Evolutionary conservation across 2,888 invertebrate genomes (phyloP).

Genomic region (Ennomos fuscantarius): DNA sequence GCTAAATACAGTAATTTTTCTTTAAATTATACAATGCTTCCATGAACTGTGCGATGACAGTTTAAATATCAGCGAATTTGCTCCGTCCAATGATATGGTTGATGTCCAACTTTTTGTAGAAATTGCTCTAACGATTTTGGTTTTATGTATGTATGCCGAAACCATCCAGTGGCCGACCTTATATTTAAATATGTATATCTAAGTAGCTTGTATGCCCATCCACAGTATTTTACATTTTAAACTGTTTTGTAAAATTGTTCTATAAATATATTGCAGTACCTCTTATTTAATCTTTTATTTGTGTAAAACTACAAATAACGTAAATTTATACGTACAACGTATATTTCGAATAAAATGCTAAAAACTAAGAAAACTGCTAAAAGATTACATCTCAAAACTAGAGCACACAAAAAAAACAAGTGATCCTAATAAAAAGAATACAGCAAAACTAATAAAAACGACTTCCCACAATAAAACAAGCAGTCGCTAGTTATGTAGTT

Average conservation of each 20-base stretch:
- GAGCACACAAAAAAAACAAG: background rate
- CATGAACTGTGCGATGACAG: slow-evolving; percentile 51
- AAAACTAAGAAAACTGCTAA: slow-evolving; percentile 14
- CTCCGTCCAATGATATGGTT: slow-evolving; percentile 74
- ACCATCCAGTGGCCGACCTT: slow-evolving; percentile 48
- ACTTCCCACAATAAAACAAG: slow-evolving; percentile 6
- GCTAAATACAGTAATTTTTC: too few relatives aligned
- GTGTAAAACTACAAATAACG: slow-evolving; percentile 22
- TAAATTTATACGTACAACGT: slow-evolving; percentile 15
- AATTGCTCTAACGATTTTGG: slow-evolving; percentile 21
- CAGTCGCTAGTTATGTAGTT: background rate
- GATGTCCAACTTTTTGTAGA: slow-evolving; percentile 34
- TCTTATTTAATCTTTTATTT: slow-evolving; percentile 53
- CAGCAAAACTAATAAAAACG: slow-evolving; percentile 16
- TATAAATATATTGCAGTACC: slow-evolving; percentile 64
- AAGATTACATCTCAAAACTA: slow-evolving; percentile 1
- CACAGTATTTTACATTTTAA: slow-evolving; percentile 60
- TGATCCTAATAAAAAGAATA: background rate
- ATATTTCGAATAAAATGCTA: slow-evolving; percentile 27
- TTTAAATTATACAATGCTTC: slow-evolving; percentile 40
- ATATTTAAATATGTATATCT: slow-evolving; percentile 27
- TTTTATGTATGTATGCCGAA: slow-evolving; percentile 31
- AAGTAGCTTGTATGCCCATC: slow-evolving; percentile 42
- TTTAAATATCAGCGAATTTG: slow-evolving; percentile 64
- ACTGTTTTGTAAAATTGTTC: slow-evolving; percentile 61